Percentiles rank a stretch among this genome's conserved stretches.
Conservation (phyloP, 2,888 invertebrate species). For the Macropis europaea region DNA sequence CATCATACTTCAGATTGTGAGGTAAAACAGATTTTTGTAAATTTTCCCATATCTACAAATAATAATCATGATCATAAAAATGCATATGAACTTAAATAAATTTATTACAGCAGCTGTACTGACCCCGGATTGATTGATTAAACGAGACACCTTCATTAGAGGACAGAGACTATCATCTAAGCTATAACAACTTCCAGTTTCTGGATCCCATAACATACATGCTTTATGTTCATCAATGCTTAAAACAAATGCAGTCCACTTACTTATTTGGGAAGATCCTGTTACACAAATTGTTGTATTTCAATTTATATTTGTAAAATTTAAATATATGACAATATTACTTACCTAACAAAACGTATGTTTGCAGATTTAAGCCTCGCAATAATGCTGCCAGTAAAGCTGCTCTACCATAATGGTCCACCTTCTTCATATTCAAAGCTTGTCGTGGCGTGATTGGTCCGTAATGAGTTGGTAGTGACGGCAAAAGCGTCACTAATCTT, state of each 20-base stretch:
- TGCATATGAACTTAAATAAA: not conserved
- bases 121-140: constrained; percentile 76
- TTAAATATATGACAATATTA: not conserved
- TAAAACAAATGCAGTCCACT: constrained; percentile 74
- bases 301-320: not conserved
- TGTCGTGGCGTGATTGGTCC: constrained; percentile 75
- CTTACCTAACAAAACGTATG: constrained; percentile 75
- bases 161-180: constrained; percentile 74
- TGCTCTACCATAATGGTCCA: constrained; percentile 77
- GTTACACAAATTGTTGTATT: not conserved
- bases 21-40: constrained; percentile 70
- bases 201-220: constrained; percentile 74
- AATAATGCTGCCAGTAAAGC: constrained; percentile 72
- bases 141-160: constrained; percentile 70
- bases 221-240: constrained; percentile 65
- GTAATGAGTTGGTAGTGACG: constrained; percentile 70
- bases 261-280: constrained; percentile 75
- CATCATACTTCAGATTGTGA: constrained; percentile 70
- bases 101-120: constrained; percentile 37
- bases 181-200: constrained; percentile 72
- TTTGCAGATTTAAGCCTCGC: constrained; percentile 70
- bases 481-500: constrained; percentile 71
- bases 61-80: not conserved
- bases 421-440: constrained; percentile 74
- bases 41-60: constrained; percentile 76